These are phyloP conservation scores for Heteromyza rotundicornis DNA, from an alignment of 2,888 invertebrate genomes.

Conservation along the genomic window DNA sequence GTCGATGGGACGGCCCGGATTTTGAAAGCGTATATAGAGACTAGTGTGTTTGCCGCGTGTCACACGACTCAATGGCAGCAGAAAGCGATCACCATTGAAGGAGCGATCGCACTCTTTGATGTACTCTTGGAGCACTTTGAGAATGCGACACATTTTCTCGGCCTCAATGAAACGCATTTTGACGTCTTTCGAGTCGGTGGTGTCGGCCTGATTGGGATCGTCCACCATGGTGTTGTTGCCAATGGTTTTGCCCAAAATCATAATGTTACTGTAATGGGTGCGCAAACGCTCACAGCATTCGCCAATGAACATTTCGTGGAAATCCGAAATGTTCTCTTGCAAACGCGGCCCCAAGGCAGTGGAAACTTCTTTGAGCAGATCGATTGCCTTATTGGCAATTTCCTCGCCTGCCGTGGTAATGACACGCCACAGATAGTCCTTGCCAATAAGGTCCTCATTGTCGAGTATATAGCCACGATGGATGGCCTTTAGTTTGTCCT, in stretches of 20 bases:
- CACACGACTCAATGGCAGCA: slow-evolving; percentile 84
- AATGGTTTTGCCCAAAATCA: slow-evolving; percentile 59
- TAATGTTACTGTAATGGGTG: slow-evolving; percentile 84
- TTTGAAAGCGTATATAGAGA: slow-evolving; percentile 85
- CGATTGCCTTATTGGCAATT: slow-evolving; percentile 90
- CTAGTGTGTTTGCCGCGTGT: slow-evolving; percentile 89
- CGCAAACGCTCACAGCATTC: slow-evolving; percentile 90
- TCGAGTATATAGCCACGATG: slow-evolving; percentile 86
- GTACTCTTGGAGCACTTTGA: slow-evolving; percentile 94
- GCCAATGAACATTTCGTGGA: slow-evolving; percentile 90
- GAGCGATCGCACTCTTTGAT: slow-evolving; percentile 92
- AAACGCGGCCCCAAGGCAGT: slow-evolving; percentile 90
- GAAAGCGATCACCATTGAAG: slow-evolving; percentile 85
- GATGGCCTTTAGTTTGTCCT: slow-evolving; percentile 88
- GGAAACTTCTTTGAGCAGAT: slow-evolving; percentile 89
- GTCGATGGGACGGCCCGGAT: slow-evolving; percentile 85
- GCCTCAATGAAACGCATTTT: slow-evolving; percentile 67
- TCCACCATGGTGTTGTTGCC: slow-evolving; percentile 12
- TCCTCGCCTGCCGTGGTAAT: slow-evolving; percentile 91
- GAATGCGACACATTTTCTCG: slow-evolving; percentile 88
- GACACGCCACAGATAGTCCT: slow-evolving; percentile 95
- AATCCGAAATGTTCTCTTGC: slow-evolving; percentile 77
- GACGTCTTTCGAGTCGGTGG: slow-evolving; percentile 54
- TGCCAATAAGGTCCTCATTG: slow-evolving; percentile 92
- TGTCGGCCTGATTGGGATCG: slow-evolving; percentile 38